phyloP scores from a whole-genome alignment of 2,888 invertebrate genomes.

The Thecocarcelia acutangulata region DNA sequence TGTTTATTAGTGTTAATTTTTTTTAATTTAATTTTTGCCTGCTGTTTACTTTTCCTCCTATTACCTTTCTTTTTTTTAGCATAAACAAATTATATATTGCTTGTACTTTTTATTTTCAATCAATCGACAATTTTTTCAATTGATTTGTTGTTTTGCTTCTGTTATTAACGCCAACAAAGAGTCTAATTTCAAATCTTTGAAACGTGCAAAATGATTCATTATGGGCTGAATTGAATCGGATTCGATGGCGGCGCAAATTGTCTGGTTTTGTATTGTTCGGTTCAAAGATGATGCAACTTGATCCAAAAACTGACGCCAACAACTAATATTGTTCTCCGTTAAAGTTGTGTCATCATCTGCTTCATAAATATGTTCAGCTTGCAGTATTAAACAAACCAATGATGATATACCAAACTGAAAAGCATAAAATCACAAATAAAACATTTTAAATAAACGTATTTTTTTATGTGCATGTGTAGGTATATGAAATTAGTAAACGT shows the following conservation, averaged over 20 bases:
- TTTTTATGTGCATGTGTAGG: too few species aligned
- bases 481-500: too few species aligned
- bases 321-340: constrained; percentile 73
- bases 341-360: constrained; percentile 73
- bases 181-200: constrained; percentile 80
- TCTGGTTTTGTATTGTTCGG: constrained; percentile 80
- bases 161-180: constrained; percentile 80
- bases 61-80: constrained; percentile 1
- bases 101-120: constrained; percentile 7
- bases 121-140: constrained; percentile 75
- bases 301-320: constrained; percentile 79
- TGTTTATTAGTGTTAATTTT: constrained; percentile 2
- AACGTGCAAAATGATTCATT: constrained; percentile 80
- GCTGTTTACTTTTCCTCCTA: constrained; percentile 13
- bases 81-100: constrained; percentile 26
- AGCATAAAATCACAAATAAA: background rate
- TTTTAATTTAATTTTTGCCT: constrained; percentile 52
- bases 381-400: constrained; percentile 78
- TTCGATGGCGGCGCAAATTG: constrained; percentile 80
- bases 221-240: constrained; percentile 80
- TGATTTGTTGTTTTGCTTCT: constrained; percentile 80
- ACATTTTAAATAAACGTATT: too few species aligned
- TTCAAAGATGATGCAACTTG: constrained; percentile 79
- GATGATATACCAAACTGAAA: constrained; percentile 80
- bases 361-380: constrained; percentile 79